Base-by-base conservation (phyloP, 1,140 invertebrate genomes). In the Drosophila carrolli region DNA sequence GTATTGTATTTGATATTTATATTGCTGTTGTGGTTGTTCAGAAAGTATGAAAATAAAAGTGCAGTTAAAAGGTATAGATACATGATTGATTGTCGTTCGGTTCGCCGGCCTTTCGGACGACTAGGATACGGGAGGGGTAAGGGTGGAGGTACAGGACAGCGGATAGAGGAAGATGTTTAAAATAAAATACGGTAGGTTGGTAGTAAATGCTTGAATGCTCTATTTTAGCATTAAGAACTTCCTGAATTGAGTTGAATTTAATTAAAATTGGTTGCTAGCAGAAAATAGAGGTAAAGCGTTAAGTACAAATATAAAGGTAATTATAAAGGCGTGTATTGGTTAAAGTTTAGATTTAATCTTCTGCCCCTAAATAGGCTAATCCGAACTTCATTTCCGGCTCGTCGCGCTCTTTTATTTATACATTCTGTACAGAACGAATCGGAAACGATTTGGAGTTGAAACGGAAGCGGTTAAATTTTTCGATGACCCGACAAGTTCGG, bases 1-100 rank as follows among this genome's bases (percentile, higher is more conserved):
- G 11, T 68, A 71, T 65, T 43, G 7, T 61, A 61, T 70, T 73
- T 62, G 10, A 62, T 44, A 46, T 75, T 59, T 81, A 62, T 73
- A 43, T 54, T 74, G 62, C 71, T 63, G 78, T 63, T 55, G 63
- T 53, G 47, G 56, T 35, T 68, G 58, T 75, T 89, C 63, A 66
- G 73, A 63, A 75, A 89, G 75, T 67, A 75, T 91, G 82, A 41
- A 84, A 91, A 84, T 70, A 84, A 86, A 84, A 73, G 84, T 90
- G 84, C 79, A 79, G 78, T 79, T 63, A 76, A 61, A 61, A 70
- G 57, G 29, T 76, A 61, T 75, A 79, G 59, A 53, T 84, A 58
- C 63, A 40, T 44, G 66, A 16, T 48, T 32, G 46, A 53, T 19
- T 51, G 16, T 13, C 16, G 14, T 11, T 50, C 35, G 47, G n/a